These are phyloP conservation scores for Melanerpes aurifrons DNA, from an alignment of 2,113 vertebrate genomes.

Conservation along the genomic window DNA sequence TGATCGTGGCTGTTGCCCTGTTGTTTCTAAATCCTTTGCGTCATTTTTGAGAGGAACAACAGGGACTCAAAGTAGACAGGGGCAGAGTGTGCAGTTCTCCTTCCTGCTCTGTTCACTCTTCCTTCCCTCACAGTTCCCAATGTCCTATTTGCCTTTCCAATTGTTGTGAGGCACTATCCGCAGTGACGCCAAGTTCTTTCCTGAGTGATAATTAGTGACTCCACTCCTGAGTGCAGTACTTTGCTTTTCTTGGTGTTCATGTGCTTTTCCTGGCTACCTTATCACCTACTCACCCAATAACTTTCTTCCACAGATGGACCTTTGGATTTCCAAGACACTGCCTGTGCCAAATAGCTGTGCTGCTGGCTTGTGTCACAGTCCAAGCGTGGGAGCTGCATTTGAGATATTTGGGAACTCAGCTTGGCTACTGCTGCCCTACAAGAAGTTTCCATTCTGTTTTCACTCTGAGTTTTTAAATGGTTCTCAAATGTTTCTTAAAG, in stretches of 20 bases:
- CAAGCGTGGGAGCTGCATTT: conserved; percentile 21
- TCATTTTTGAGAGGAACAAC: neutral
- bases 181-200: neutral
- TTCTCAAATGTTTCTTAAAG: conserved; percentile 16
- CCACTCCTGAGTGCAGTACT: neutral
- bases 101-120: neutral
- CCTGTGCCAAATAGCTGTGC: conserved; percentile 30
- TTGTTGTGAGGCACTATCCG: neutral
- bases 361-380: conserved; percentile 38
- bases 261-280: conserved; percentile 62
- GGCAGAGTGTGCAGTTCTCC: neutral
- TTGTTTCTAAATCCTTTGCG: neutral
- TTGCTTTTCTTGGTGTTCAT: conserved; percentile 35
- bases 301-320: conserved; percentile 47
- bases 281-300: conserved; percentile 47
- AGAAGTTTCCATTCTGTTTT: conserved; percentile 32
- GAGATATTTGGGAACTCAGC: conserved; percentile 2
- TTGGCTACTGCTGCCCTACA: conserved; percentile 22
- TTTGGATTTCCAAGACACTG: neutral
- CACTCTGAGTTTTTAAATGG: neutral
- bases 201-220: neutral
- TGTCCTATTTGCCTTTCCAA: neutral
- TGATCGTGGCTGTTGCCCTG: neutral
- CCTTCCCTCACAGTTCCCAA: neutral
- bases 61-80: neutral